These are phyloP conservation scores for Pseudorhombus dupliciocellatus DNA, from an alignment of 2,113 vertebrate genomes.

Conservation along the genomic window DNA sequence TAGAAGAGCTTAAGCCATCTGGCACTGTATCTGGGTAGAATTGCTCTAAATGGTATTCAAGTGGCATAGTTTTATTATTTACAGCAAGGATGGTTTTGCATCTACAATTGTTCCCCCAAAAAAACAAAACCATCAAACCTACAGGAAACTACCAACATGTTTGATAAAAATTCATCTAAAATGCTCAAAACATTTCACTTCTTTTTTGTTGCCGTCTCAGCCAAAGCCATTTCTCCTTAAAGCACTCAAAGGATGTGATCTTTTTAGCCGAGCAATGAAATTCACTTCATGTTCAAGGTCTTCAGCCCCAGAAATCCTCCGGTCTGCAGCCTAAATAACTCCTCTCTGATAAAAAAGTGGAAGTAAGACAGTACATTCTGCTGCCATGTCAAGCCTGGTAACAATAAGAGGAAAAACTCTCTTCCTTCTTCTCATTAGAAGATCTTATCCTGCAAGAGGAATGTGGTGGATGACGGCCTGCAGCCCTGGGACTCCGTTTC, in stretches of 20 bases:
- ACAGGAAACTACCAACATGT: background rate
- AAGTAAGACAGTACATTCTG: conserved; percentile 11
- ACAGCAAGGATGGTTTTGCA: conserved; percentile 15
- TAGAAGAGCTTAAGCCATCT: conserved; percentile 54
- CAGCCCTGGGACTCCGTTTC: conserved; percentile 78
- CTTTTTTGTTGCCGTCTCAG: background rate
- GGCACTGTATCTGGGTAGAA: conserved; percentile 40
- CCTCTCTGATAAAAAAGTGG: conserved; percentile 4
- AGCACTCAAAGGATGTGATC: background rate
- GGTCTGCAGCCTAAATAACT: conserved; percentile 22
- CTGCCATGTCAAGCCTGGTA: conserved; percentile 10
- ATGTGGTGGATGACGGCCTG: conserved; percentile 74
- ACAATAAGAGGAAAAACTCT: conserved; percentile 30
- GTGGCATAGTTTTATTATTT: conserved; percentile 30
- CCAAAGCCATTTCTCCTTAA: background rate
- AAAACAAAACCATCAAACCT: conserved; percentile 1
- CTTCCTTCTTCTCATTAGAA: conserved; percentile 76
- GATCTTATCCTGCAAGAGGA: conserved; percentile 77
- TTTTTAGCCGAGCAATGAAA: background rate
- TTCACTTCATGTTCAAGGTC: background rate
- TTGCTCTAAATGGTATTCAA: conserved; percentile 38
- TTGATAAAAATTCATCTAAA: background rate
- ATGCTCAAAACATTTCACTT: background rate
- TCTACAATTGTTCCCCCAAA: background rate
- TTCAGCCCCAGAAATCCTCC: background rate